Evolutionary conservation across 2,888 invertebrate species (phyloP).

Genomic region (Cephus spinipes): DNA sequence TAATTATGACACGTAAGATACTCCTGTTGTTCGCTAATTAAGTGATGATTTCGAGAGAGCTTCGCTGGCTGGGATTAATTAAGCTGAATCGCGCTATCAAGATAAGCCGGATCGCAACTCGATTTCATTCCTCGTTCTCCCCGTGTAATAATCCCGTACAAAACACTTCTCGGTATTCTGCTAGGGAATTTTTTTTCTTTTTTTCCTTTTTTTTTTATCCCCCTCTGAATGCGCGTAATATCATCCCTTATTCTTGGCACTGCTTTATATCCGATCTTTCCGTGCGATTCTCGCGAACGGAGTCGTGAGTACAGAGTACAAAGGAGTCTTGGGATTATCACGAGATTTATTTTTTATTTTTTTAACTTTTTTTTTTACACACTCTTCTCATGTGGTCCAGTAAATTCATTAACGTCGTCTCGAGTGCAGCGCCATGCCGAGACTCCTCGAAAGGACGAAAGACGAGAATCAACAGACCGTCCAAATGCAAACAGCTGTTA

Average conservation of each 20-base stretch:
- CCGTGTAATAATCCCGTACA: background rate
- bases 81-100: conserved; percentile 49
- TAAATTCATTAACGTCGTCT: conserved; percentile 1
- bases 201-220: conserved; percentile 8
- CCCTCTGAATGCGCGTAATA: conserved; percentile 6
- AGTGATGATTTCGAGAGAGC: conserved; percentile 52
- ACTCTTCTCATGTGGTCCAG: background rate
- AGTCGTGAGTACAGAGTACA: background rate
- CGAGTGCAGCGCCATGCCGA: background rate
- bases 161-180: conserved; percentile 10
- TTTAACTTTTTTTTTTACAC: background rate
- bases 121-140: conserved; percentile 15
- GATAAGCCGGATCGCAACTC: conserved; percentile 36
- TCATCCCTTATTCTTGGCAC: background rate
- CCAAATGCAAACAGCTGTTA: conserved; percentile 41
- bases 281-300: background rate
- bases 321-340: background rate
- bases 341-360: background rate
- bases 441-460: background rate
- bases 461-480: conserved; percentile 29
- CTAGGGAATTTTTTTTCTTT: conserved; percentile 18
- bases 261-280: background rate
- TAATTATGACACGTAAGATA: conserved; percentile 61
- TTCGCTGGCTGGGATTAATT: conserved; percentile 48
- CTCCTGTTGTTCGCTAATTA: conserved; percentile 61